Evolutionary conservation across 2,888 invertebrate species (phyloP).

Genomic region (Phyllotreta cruciferae): DNA sequence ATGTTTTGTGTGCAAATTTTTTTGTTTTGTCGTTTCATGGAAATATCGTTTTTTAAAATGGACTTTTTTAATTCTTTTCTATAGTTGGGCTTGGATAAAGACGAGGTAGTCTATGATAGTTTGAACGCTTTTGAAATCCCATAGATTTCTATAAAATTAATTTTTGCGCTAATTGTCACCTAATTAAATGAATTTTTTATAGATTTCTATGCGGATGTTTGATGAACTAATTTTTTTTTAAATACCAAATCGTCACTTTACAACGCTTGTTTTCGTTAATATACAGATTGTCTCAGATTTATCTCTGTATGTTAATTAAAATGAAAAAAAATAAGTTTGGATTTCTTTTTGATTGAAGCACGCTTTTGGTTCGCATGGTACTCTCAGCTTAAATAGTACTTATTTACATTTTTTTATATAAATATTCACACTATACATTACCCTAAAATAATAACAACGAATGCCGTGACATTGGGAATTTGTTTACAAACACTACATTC

Average conservation of each 20-base stretch:
- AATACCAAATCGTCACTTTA: too few species aligned
- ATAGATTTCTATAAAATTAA: conserved; percentile 38
- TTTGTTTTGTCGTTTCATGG: conserved; percentile 42
- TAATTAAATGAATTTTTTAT: conserved; percentile 25
- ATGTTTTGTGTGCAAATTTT: too few species aligned
- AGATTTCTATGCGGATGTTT: conserved; percentile 31
- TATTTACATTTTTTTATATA: too few species aligned
- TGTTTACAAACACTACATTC: too few species aligned
- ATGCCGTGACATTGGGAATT: too few species aligned
- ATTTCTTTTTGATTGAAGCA: conserved; percentile 41
- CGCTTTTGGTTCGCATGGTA: conserved; percentile 40
- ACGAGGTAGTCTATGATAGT: conserved; percentile 72
- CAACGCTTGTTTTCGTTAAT: conserved; percentile 37
- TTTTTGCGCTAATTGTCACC: not conserved
- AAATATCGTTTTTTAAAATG: conserved; percentile 40
- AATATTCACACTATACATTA: too few species aligned
- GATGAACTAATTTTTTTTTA: not conserved
- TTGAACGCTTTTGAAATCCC: conserved; percentile 43
- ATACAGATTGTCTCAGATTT: conserved; percentile 38
- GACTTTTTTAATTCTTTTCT: conserved; percentile 54
- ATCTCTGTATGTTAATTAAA: conserved; percentile 29
- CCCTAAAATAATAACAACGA: too few species aligned
- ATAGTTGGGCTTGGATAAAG: conserved; percentile 91
- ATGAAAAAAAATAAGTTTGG: conserved; percentile 1
- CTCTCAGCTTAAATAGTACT: conserved; percentile 23